Percentiles rank a stretch among this genome's conserved stretches.
Conservation (phyloP, 2,113 vertebrate species). For the Strix aluco region DNA sequence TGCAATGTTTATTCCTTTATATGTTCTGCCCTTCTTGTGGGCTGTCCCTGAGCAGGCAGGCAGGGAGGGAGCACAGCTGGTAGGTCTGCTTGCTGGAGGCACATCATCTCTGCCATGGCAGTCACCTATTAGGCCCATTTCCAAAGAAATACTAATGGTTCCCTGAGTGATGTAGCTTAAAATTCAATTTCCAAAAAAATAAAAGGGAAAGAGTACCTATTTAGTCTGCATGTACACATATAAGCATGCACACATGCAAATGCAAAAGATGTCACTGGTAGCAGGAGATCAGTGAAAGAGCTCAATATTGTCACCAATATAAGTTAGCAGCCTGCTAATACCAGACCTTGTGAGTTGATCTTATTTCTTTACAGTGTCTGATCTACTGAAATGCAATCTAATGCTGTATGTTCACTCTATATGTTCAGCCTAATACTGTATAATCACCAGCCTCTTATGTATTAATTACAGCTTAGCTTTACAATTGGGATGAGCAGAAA, state of each 20-base stretch:
- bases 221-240: neutral
- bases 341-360: conserved; percentile 38
- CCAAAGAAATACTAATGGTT: neutral
- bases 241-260: accelerated
- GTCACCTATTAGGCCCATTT: neutral
- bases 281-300: conserved; percentile 20
- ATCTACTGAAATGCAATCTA: conserved; percentile 54
- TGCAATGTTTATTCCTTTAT: neutral
- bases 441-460: conserved; percentile 73
- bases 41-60: neutral
- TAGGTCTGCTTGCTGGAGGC: neutral
- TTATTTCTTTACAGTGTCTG: conserved; percentile 50
- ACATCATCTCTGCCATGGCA: neutral
- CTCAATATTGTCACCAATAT: conserved; percentile 47
- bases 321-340: conserved; percentile 39
- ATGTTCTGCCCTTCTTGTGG: neutral
- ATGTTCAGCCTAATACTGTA: conserved; percentile 64
- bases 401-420: conserved; percentile 50
- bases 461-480: conserved; percentile 77
- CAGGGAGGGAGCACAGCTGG: neutral
- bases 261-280: neutral
- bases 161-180: neutral
- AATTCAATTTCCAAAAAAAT: neutral
- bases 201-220: neutral
- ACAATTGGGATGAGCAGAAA: conserved; percentile 68